A percentile compares a stretch with the other conserved stretches of the same genome.
Conservation (phyloP, 1,140 invertebrate genomes). For the Meteorus sp. region DNA sequence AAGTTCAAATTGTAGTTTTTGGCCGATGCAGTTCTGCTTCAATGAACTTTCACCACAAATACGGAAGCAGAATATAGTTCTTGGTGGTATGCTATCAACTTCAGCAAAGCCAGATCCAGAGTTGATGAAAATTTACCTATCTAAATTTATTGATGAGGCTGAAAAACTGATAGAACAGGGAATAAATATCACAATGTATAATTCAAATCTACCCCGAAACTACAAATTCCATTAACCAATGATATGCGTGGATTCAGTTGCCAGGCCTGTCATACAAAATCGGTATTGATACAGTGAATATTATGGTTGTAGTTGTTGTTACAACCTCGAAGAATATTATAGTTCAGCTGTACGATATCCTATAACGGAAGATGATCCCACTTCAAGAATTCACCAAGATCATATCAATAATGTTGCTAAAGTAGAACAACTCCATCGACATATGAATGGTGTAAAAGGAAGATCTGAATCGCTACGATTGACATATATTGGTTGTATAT, state of each 20-base stretch:
- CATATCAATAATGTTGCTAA: slow-evolving; percentile 14
- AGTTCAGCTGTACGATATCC: slow-evolving; percentile 15
- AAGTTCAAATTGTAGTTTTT: slow-evolving; percentile 22
- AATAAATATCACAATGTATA: slow-evolving; percentile 3
- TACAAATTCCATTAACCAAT: slow-evolving; percentile 15
- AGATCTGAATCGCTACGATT: background rate
- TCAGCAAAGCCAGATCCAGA: slow-evolving; percentile 18
- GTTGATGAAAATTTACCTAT: slow-evolving; percentile 25
- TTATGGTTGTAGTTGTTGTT: slow-evolving; percentile 33
- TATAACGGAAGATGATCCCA: background rate
- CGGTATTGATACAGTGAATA: slow-evolving; percentile 24
- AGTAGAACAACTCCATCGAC: background rate
- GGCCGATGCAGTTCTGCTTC: slow-evolving; percentile 24
- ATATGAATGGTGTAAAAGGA: slow-evolving; percentile 22
- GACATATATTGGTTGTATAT: slow-evolving; percentile 15
- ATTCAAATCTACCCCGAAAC: too few species aligned
- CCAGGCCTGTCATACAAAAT: slow-evolving; percentile 23
- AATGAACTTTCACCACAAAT: slow-evolving; percentile 28
- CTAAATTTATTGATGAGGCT: slow-evolving; percentile 18
- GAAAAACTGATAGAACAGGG: slow-evolving; percentile 14
- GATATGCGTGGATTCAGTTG: slow-evolving; percentile 19
- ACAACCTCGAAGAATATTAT: slow-evolving; percentile 18
- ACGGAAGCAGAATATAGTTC: slow-evolving; percentile 14
- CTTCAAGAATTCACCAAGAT: slow-evolving; percentile 15
- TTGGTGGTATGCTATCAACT: slow-evolving; percentile 19